Evolutionary conservation across 2,113 vertebrate genomes (phyloP).

Genomic region (Anguilla rostrata): DNA sequence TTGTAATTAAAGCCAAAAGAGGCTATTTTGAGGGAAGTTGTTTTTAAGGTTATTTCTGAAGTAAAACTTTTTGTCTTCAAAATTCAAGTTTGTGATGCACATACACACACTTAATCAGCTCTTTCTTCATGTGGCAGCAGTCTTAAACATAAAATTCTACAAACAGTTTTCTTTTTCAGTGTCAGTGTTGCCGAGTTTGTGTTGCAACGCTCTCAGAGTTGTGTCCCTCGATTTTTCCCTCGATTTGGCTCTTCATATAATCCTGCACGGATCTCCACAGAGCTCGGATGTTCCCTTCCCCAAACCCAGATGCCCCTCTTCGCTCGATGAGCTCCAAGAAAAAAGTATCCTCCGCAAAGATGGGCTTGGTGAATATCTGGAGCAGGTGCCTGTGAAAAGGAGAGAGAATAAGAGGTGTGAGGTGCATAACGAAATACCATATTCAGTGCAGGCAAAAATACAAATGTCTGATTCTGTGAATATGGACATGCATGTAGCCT

Average conservation of each 20-base stretch:
- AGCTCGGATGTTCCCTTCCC: conserved; percentile 87
- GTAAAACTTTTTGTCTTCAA: too few relatives aligned
- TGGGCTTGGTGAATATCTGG: conserved; percentile 89
- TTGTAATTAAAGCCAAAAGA: too few relatives aligned
- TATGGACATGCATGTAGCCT: neutral
- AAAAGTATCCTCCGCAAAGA: conserved; percentile 88
- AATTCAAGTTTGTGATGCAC: too few relatives aligned
- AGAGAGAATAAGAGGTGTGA: neutral
- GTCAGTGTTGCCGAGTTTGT: conserved; percentile 11
- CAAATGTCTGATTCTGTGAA: neutral
- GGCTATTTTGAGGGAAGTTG: too few relatives aligned
- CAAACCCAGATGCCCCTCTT: conserved; percentile 81
- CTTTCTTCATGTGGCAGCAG: too few relatives aligned
- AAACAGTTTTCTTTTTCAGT: too few relatives aligned
- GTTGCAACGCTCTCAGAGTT: conserved; percentile 4
- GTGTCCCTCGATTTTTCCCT: conserved; percentile 18
- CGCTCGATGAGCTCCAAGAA: conserved; percentile 94
- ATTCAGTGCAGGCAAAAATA: neutral
- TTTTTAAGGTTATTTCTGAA: too few relatives aligned
- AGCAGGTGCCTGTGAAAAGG: conserved; percentile 72
- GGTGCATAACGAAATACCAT: neutral
- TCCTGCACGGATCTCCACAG: conserved; percentile 87
- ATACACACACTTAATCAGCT: too few relatives aligned
- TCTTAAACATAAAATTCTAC: too few relatives aligned
- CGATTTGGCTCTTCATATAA: conserved; percentile 72